Percentiles rank a stretch among this genome's conserved stretches.
Evolutionary conservation across 2,797 vertebrate species (phyloP).

Genomic region (Numenius phaeopus): DNA sequence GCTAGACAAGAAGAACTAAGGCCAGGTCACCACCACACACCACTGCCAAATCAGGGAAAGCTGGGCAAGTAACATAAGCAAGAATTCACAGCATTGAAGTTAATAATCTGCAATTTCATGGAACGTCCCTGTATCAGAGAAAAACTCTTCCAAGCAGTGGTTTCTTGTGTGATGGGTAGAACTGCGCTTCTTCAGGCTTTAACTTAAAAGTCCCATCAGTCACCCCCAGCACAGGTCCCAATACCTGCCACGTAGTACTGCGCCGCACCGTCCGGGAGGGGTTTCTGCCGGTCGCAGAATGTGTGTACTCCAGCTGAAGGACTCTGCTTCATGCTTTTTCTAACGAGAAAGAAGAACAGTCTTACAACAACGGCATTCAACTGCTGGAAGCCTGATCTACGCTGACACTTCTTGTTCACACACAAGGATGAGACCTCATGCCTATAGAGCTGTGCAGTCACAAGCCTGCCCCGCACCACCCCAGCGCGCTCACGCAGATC

Average conservation of each 20-base stretch:
- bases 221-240: not conserved
- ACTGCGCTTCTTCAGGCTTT: not conserved
- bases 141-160: not conserved
- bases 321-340: conserved; percentile 91
- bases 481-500: fast-evolving
- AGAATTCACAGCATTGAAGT: not conserved
- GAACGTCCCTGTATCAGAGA: not conserved
- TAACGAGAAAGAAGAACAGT: conserved; percentile 62
- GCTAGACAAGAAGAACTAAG: not conserved
- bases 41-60: not conserved
- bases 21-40: not conserved
- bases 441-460: not conserved
- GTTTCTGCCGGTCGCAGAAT: conserved; percentile 92
- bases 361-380: not conserved
- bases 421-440: not conserved
- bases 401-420: not conserved
- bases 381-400: not conserved
- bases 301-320: conserved; percentile 92
- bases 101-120: not conserved
- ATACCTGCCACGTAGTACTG: conserved; percentile 99
- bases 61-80: not conserved
- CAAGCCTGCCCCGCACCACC: not conserved
- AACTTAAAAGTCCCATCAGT: not conserved
- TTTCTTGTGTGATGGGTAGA: not conserved
- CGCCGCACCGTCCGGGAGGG: conserved; percentile 94